phyloP scores from a whole-genome alignment of 2,797 vertebrate species.

The Galagoides demidoff region DNA sequence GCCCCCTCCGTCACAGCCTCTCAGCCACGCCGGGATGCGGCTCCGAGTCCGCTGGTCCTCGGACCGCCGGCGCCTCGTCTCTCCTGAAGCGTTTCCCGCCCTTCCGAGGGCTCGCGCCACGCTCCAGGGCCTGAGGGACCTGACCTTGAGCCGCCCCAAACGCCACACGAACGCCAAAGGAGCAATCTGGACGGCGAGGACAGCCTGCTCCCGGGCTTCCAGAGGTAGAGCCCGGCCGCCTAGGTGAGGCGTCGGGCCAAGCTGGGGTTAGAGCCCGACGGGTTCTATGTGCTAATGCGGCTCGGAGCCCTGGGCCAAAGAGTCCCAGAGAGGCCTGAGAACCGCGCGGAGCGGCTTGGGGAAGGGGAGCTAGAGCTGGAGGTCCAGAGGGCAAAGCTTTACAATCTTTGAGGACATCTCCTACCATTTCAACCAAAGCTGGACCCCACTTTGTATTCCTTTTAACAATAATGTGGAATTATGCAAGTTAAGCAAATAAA shows the following conservation, averaged over 20 bases:
- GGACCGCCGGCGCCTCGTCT: neutral
- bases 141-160: neutral
- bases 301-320: neutral
- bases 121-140: neutral
- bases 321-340: neutral
- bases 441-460: neutral
- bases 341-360: fast-evolving
- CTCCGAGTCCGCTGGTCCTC: fast-evolving
- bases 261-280: neutral
- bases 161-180: constrained; percentile 39
- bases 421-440: neutral
- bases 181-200: constrained; percentile 90
- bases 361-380: neutral
- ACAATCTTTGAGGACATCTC: neutral
- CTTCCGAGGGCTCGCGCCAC: no score
- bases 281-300: neutral
- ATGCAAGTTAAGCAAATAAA: neutral
- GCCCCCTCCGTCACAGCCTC: neutral
- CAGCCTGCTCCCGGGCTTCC: constrained; percentile 88
- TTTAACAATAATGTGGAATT: neutral
- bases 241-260: constrained; percentile 83
- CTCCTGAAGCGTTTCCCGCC: neutral
- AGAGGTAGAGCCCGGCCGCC: constrained; percentile 88
- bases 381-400: neutral
- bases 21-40: fast-evolving